A percentile compares a stretch with the other conserved stretches of the same genome.
phyloP scores from a whole-genome alignment of 2,888 invertebrate species.

The Aleiodes testaceus region DNA sequence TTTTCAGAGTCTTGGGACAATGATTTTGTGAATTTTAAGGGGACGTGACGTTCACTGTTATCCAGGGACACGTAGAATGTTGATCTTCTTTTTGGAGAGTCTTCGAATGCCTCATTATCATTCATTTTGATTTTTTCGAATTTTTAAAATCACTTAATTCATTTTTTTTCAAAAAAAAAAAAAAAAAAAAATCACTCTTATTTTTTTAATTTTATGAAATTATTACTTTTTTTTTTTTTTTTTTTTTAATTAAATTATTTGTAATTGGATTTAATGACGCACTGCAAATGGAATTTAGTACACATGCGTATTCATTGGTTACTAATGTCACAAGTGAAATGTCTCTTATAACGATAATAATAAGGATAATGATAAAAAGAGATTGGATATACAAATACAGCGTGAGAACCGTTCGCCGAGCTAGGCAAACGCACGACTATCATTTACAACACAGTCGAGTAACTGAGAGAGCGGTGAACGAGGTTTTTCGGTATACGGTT shows the following conservation, averaged over 20 bases:
- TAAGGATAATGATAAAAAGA: neutral
- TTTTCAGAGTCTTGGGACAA: slow-evolving; percentile 68
- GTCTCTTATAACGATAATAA: neutral
- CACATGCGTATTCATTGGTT: neutral
- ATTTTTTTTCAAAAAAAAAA: too few species aligned
- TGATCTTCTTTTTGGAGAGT: slow-evolving; percentile 76
- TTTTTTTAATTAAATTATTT: slow-evolving; percentile 22
- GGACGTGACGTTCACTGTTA: slow-evolving; percentile 59
- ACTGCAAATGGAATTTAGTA: slow-evolving; percentile 10
- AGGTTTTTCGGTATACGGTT: neutral
- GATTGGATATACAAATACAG: slow-evolving; percentile 13
- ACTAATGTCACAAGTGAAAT: neutral
- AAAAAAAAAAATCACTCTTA: neutral
- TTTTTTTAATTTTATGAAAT: neutral
- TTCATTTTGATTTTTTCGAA: slow-evolving; percentile 32
- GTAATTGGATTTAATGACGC: slow-evolving; percentile 4
- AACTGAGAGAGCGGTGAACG: slow-evolving; percentile 41
- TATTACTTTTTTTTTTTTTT: neutral
- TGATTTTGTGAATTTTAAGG: slow-evolving; percentile 58
- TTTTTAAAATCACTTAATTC: too few species aligned
- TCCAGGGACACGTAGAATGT: slow-evolving; percentile 85
- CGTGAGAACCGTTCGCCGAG: slow-evolving; percentile 26
- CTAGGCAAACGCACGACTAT: slow-evolving; percentile 27
- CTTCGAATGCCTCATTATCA: slow-evolving; percentile 52
- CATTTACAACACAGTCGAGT: slow-evolving; percentile 36